Percentiles rank a stretch among this genome's conserved stretches.
phyloP scores from a whole-genome alignment of 2,113 vertebrate genomes.

The Callospermophilus lateralis region DNA sequence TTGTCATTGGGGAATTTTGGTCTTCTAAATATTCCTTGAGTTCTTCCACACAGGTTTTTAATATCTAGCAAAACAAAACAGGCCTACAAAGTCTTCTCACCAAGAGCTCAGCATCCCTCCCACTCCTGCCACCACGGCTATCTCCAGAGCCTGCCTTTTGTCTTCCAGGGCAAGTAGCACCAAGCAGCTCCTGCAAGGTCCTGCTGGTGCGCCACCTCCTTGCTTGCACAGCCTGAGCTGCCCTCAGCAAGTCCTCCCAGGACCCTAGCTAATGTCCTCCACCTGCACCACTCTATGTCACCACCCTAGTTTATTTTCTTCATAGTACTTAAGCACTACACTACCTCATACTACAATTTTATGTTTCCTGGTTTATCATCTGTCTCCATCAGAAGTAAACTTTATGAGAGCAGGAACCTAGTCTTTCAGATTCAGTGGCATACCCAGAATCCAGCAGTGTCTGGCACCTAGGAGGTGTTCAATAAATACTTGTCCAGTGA shows the following conservation, averaged over 20 bases:
- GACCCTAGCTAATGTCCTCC: neutral
- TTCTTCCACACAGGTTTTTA: slow-evolving; percentile 70
- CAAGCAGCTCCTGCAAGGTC: neutral
- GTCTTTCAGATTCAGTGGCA: too few species aligned
- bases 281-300: slow-evolving; percentile 60
- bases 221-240: neutral
- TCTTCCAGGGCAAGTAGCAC: neutral
- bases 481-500: too few species aligned
- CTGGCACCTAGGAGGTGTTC: neutral
- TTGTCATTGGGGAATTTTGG: slow-evolving; percentile 73
- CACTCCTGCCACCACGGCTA: neutral
- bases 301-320: slow-evolving; percentile 76
- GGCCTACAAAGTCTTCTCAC: slow-evolving; percentile 12
- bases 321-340: slow-evolving; percentile 79
- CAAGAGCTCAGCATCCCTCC: neutral
- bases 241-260: slow-evolving; percentile 34
- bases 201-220: too few species aligned
- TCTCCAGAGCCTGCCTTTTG: neutral
- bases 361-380: slow-evolving; percentile 48
- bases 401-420: neutral
- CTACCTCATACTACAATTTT: slow-evolving; percentile 75
- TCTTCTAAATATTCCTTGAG: slow-evolving; percentile 75
- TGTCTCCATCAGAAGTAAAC: slow-evolving; percentile 45
- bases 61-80: slow-evolving; percentile 6
- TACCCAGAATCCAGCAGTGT: too few species aligned